phyloP scores from a whole-genome alignment of 2,888 invertebrate genomes.

The Tortrix viridana region DNA sequence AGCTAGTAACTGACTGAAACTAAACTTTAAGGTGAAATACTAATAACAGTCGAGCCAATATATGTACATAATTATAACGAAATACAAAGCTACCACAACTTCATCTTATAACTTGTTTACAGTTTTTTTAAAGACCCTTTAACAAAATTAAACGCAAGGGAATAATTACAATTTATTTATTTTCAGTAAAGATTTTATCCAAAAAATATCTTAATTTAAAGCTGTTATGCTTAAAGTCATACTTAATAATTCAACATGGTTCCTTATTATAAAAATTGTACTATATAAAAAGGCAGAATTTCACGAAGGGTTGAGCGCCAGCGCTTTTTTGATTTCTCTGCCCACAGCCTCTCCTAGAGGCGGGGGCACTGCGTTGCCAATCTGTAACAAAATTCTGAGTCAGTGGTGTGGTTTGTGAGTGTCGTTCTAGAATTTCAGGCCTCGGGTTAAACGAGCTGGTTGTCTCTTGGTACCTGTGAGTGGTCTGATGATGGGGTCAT shows the following conservation, averaged over 20 bases:
- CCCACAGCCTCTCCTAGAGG: slow-evolving; percentile 91
- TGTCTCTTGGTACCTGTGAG: too few relatives aligned
- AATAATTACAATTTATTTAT: slow-evolving; percentile 7
- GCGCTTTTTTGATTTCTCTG: slow-evolving; percentile 86
- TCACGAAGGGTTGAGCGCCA: slow-evolving; percentile 49
- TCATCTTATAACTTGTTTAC: too few relatives aligned
- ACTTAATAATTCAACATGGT: slow-evolving; percentile 6
- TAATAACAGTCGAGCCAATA: too few relatives aligned
- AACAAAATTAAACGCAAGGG: not conserved
- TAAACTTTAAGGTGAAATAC: too few relatives aligned
- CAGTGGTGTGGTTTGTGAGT: not conserved
- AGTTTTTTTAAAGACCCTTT: not conserved
- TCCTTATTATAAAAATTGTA: slow-evolving; percentile 10
- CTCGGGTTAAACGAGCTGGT: too few relatives aligned
- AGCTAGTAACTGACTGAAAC: too few relatives aligned
- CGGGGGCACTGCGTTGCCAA: slow-evolving; percentile 94
- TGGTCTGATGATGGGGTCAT: too few relatives aligned
- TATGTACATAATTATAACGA: too few relatives aligned
- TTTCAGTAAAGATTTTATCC: slow-evolving; percentile 24
- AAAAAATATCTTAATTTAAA: slow-evolving; percentile 7
- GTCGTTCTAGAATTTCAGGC: too few relatives aligned
- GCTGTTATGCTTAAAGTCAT: not conserved
- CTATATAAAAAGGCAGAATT: slow-evolving; percentile 30
- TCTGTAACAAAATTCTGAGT: slow-evolving; percentile 49
- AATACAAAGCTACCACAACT: too few relatives aligned